A percentile compares a stretch with the other conserved stretches of the same genome.
phyloP scores from a whole-genome alignment of 2,113 vertebrate genomes.

The Sinosuthora webbiana region DNA sequence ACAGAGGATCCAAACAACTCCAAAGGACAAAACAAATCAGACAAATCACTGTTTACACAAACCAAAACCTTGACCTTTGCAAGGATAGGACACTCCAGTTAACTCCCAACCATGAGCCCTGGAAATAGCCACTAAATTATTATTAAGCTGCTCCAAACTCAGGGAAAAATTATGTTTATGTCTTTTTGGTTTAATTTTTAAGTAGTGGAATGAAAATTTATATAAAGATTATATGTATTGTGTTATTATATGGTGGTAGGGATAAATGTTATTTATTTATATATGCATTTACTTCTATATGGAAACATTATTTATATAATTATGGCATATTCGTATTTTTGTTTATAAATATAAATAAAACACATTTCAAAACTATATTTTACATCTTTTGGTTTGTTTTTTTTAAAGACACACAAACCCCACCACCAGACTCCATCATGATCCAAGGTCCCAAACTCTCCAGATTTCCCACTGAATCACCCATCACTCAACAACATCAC shows the following conservation, averaged over 20 bases:
- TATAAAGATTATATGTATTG: not conserved
- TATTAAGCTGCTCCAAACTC: not conserved
- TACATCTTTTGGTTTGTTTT: not conserved
- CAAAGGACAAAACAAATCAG: not conserved
- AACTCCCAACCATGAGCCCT: not conserved
- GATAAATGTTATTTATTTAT: not conserved
- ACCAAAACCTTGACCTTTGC: not conserved
- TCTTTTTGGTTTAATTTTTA: not conserved
- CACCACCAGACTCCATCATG: fast-evolving
- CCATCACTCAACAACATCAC: not conserved
- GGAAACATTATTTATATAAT: not conserved
- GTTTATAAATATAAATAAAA: not conserved
- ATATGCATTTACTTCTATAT: not conserved
- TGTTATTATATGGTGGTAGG: not conserved
- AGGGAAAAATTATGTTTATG: not conserved
- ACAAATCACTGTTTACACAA: not conserved
- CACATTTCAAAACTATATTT: fast-evolving
- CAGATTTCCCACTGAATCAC: not conserved
- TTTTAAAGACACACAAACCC: not conserved
- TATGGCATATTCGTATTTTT: not conserved
- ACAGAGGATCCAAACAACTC: not conserved
- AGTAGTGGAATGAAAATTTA: not conserved
- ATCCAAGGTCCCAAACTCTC: not conserved
- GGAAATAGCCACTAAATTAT: not conserved
- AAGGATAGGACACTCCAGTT: not conserved